Conservation (phyloP, 2,113 vertebrate genomes). For the Eurystomus gularis region DNA sequence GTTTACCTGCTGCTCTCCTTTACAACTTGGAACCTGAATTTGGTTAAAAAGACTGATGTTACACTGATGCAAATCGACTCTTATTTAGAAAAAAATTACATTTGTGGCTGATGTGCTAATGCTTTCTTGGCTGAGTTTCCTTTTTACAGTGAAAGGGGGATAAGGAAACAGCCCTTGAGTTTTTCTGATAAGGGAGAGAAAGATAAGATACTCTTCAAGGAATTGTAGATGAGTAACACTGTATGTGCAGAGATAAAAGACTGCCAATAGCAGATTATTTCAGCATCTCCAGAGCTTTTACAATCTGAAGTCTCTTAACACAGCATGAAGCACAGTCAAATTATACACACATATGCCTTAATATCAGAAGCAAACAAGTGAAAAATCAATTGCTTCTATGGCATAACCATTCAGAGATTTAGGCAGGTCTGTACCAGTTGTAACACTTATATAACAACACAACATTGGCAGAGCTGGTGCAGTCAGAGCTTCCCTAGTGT, state of each 20-base stretch:
- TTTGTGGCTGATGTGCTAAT: neutral
- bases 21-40: neutral
- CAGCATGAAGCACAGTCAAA: neutral
- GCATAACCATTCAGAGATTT: neutral
- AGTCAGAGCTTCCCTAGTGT: neutral
- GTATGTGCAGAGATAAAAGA: neutral
- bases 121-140: slow-evolving; percentile 11
- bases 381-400: neutral
- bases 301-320: neutral
- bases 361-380: neutral
- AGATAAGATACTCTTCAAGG: neutral
- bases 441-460: neutral
- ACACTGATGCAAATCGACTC: neutral
- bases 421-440: neutral
- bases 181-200: neutral
- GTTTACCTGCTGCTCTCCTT: neutral
- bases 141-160: slow-evolving; percentile 35
- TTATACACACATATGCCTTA: neutral
- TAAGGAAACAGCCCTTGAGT: neutral
- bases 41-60: neutral
- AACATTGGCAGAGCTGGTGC: neutral
- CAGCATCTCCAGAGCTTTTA: neutral
- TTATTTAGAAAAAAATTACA: neutral
- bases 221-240: neutral
- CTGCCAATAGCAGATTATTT: neutral